A percentile compares a stretch with the other conserved stretches of the same genome.
These are phyloP conservation scores for Galerucella nymphaeae DNA, from an alignment of 2,888 invertebrate species.

Conservation along the genomic window DNA sequence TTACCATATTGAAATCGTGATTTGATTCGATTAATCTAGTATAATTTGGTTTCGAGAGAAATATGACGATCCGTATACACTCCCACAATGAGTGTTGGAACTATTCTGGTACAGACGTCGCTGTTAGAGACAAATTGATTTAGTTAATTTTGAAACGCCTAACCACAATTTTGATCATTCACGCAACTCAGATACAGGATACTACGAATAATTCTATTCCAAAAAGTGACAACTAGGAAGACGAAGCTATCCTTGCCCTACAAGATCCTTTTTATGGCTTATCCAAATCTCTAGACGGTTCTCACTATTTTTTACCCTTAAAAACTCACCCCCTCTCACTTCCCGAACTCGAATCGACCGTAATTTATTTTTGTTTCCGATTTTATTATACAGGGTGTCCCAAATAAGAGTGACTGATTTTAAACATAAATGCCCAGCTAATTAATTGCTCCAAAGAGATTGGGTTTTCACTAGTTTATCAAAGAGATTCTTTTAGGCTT, in stretches of 20 bases:
- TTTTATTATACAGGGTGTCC: too few species aligned
- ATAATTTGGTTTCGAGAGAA: constrained; percentile 29
- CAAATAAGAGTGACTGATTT: too few species aligned
- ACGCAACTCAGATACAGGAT: background rate
- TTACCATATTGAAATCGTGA: constrained; percentile 44
- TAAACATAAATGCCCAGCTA: too few species aligned
- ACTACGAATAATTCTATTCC: background rate
- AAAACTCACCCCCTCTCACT: too few species aligned
- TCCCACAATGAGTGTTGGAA: background rate
- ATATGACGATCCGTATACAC: constrained; percentile 18
- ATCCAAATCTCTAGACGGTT: too few species aligned
- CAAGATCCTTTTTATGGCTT: too few species aligned
- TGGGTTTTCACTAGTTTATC: too few species aligned
- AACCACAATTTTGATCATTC: background rate
- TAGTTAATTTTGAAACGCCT: constrained; percentile 6
- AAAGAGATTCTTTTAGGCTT: too few species aligned
- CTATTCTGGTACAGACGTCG: constrained; percentile 5
- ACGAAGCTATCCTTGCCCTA: background rate
- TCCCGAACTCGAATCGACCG: too few species aligned
- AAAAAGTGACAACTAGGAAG: background rate
- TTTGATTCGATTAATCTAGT: constrained; percentile 41
- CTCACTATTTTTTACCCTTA: too few species aligned
- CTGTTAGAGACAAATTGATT: constrained; percentile 14
- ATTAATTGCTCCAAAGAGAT: too few species aligned
- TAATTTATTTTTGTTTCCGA: too few species aligned